phyloP scores from a whole-genome alignment of 2,797 vertebrate species.

The Parambassis ranga region DNA sequence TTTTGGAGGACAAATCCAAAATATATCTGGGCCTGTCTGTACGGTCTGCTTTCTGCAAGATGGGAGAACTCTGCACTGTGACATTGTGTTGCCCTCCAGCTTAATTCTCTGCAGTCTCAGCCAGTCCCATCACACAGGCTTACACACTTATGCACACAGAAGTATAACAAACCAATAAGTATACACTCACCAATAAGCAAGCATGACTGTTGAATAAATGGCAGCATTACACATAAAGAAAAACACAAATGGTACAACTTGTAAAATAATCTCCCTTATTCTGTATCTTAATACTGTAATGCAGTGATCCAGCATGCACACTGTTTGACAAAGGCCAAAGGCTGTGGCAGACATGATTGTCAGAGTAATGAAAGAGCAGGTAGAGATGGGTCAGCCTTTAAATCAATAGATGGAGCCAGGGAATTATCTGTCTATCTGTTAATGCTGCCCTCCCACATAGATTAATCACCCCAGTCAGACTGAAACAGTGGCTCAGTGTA shows the following conservation, averaged over 20 bases:
- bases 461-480: conserved; percentile 30
- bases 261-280: neutral
- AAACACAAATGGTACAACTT: neutral
- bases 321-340: neutral
- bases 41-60: conserved; percentile 16
- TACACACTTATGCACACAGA: neutral
- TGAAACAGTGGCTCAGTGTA: neutral
- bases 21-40: conserved; percentile 9
- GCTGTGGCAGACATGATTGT: neutral
- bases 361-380: conserved; percentile 9
- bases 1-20: conserved; percentile 33
- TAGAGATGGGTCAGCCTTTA: conserved; percentile 12
- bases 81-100: conserved; percentile 31
- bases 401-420: conserved; percentile 28
- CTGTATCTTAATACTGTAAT: neutral
- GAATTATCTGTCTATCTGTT: conserved; percentile 29
- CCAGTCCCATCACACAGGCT: neutral
- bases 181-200: neutral
- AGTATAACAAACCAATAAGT: too few relatives aligned
- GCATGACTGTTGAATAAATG: conserved; percentile 14
- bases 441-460: conserved; percentile 22
- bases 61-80: conserved; percentile 27
- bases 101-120: conserved; percentile 23
- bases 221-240: neutral
- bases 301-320: neutral